A percentile compares a stretch with the other conserved stretches of the same genome.
Evolutionary conservation across 2,113 vertebrate species (phyloP).

Genomic region (Sminthopsis crassicaudata): DNA sequence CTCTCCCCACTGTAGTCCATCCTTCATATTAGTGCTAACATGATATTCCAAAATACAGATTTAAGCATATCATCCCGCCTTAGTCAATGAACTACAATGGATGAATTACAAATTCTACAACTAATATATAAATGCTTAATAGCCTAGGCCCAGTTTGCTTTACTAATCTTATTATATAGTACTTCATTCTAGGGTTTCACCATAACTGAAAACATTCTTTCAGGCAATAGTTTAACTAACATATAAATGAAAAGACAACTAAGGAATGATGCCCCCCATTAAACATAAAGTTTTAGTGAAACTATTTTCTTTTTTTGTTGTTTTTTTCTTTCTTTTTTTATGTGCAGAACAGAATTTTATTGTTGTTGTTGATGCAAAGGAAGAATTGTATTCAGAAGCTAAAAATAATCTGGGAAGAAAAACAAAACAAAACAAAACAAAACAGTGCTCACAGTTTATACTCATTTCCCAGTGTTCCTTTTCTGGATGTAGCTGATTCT

Average conservation of each 20-base stretch:
- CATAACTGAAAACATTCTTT: neutral
- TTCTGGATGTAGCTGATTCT: too few species aligned
- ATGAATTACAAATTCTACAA: neutral
- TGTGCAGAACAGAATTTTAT: too few species aligned
- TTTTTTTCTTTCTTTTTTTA: too few species aligned
- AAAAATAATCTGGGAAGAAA: too few species aligned
- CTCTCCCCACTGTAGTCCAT: neutral
- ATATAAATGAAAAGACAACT: neutral
- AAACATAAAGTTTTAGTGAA: neutral
- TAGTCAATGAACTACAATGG: neutral
- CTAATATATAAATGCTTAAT: neutral
- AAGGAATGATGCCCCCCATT: neutral
- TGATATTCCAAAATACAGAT: neutral
- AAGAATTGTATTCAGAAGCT: too few species aligned
- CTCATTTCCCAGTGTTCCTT: too few species aligned
- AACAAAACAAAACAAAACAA: too few species aligned
- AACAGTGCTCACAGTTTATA: too few species aligned
- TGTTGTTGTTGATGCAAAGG: too few species aligned
- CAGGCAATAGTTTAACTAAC: neutral
- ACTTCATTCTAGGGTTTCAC: neutral
- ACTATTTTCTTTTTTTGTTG: too few species aligned
- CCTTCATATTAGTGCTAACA: neutral
- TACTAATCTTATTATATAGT: neutral
- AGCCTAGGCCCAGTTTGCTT: neutral
- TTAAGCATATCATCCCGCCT: neutral